phyloP scores from a whole-genome alignment of 2,113 vertebrate species.

The Myiozetetes cayanensis region DNA sequence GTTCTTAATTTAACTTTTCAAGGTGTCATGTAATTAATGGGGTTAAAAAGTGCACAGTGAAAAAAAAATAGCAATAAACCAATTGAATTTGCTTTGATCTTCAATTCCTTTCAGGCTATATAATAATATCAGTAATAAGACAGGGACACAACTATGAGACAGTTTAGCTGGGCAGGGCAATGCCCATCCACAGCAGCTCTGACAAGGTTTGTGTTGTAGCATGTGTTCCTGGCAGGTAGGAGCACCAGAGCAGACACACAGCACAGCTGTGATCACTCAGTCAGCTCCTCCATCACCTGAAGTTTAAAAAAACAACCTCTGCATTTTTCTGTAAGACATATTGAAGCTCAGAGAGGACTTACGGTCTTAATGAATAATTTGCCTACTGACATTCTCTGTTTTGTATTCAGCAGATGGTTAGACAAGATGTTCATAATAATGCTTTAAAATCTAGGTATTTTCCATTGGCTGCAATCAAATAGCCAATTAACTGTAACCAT shows the following conservation, averaged over 20 bases:
- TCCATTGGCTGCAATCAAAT: constrained; percentile 5
- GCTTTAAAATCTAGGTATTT: constrained; percentile 8
- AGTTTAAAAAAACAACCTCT: background rate
- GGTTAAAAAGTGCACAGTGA: background rate
- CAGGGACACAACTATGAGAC: background rate
- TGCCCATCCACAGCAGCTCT: background rate
- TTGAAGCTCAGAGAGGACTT: constrained; percentile 8
- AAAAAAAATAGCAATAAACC: background rate
- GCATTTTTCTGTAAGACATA: background rate
- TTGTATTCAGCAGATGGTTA: constrained; percentile 38
- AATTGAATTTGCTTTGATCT: background rate
- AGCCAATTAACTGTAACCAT: constrained; percentile 10
- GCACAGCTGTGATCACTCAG: background rate
- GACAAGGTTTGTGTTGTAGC: background rate
- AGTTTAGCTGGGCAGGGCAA: background rate
- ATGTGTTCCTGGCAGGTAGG: background rate
- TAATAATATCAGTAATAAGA: background rate
- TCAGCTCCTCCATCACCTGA: background rate
- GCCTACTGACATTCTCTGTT: background rate
- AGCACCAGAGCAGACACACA: background rate
- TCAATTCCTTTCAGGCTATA: background rate
- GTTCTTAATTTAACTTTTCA: background rate
- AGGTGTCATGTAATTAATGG: background rate
- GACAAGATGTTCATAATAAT: constrained; percentile 24
- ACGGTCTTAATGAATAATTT: background rate